Evolutionary conservation across 1,140 invertebrate genomes (phyloP).

Genomic region (Atta texana): DNA sequence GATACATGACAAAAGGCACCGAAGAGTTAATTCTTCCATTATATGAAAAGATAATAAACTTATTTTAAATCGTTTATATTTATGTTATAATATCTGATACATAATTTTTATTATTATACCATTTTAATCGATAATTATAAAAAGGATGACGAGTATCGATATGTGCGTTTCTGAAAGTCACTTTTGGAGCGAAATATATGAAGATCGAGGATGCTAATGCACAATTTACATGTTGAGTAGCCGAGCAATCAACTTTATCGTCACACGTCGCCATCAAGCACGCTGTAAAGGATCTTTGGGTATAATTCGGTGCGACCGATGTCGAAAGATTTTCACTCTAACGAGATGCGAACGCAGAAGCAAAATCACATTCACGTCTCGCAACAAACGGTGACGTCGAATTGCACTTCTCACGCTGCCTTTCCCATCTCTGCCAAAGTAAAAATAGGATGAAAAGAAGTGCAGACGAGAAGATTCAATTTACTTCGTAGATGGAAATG

Average conservation of each 20-base stretch:
- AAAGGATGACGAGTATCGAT: background rate
- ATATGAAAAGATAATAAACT: background rate
- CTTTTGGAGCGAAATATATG: background rate
- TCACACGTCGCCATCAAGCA: slow-evolving; percentile 42
- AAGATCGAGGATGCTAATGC: slow-evolving; percentile 28
- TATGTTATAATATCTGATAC: background rate
- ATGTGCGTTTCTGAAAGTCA: background rate
- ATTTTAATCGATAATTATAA: background rate
- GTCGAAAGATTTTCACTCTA: slow-evolving; percentile 55
- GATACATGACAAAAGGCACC: too few species aligned
- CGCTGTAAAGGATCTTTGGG: slow-evolving; percentile 27
- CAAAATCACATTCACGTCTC: slow-evolving; percentile 52
- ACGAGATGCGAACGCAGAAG: slow-evolving; percentile 35
- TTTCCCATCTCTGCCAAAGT: slow-evolving; percentile 36
- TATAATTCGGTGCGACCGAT: slow-evolving; percentile 50
- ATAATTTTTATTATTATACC: background rate
- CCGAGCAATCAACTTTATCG: slow-evolving; percentile 44
- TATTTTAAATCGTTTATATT: background rate
- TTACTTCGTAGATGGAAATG: slow-evolving; percentile 40
- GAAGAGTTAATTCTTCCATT: background rate
- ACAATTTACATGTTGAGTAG: slow-evolving; percentile 50
- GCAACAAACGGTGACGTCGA: slow-evolving; percentile 44
- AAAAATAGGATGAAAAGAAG: slow-evolving; percentile 41
- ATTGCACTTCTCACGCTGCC: slow-evolving; percentile 48
- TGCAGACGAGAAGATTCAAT: slow-evolving; percentile 34